These are phyloP conservation scores for Dolichomitus sp. DNA, from an alignment of 2,888 invertebrate genomes.

Conservation along the genomic window DNA sequence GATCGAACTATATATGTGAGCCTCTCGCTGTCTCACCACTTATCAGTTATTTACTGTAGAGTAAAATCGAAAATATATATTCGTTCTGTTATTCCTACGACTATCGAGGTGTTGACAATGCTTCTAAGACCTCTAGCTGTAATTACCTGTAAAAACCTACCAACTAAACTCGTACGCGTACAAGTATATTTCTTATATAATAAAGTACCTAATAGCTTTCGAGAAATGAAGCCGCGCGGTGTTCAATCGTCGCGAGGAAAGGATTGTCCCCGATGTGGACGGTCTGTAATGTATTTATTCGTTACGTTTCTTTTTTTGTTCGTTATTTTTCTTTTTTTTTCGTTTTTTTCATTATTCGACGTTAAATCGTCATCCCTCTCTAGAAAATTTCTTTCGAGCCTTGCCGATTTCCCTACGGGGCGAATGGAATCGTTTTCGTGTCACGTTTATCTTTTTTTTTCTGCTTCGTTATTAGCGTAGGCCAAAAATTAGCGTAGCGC, in stretches of 20 bases:
- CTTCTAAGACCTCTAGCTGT: constrained; percentile 28
- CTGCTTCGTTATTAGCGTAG: constrained; percentile 69
- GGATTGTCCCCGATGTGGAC: constrained; percentile 77
- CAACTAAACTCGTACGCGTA: constrained; percentile 58
- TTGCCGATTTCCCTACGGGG: constrained; percentile 69
- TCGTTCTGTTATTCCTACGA: constrained; percentile 57
- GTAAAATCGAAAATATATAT: constrained; percentile 80
- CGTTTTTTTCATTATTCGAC: constrained; percentile 19
- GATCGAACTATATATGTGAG: constrained; percentile 74
- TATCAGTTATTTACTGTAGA: constrained; percentile 70
- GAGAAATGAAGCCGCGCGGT: constrained; percentile 67
- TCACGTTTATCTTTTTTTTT: constrained; percentile 38
- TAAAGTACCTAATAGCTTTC: constrained; percentile 62
- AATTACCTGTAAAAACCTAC: constrained; percentile 65
- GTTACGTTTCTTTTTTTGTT: constrained; percentile 47
- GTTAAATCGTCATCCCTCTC: background rate
- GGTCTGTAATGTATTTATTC: constrained; percentile 75
- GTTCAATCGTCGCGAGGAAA: constrained; percentile 71
- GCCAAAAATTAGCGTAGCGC: constrained; percentile 79
- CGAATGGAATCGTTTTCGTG: constrained; percentile 60
- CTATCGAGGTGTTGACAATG: constrained; percentile 61
- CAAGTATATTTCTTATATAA: constrained; percentile 60
- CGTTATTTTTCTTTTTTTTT: constrained; percentile 14
- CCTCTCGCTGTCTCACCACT: constrained; percentile 41
- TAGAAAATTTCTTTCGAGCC: constrained; percentile 1